Base-by-base conservation (phyloP, 2,113 vertebrate genomes). In the Microcebus tavaratra region DNA sequence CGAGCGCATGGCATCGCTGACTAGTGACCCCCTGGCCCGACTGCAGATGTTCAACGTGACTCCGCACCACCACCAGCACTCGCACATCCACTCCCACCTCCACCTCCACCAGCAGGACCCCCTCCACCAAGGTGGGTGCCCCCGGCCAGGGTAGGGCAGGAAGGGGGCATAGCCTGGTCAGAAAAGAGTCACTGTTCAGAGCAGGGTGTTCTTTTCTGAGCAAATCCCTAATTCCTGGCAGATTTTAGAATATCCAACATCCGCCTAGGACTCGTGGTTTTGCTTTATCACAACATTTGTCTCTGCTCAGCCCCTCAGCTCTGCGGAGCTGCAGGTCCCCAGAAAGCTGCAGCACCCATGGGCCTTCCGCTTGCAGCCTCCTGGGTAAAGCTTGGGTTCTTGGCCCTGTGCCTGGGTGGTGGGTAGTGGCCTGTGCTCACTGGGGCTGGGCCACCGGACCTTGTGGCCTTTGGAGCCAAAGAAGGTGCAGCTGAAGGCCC, bases 11-110 rank as follows among this genome's bases (percentile, higher is more conserved):
- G 99, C 99, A 0, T 99, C 99, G 0, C 99, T 99, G 80, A 99
- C 99, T 94, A 99, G 99, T 4, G 99, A 99, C 98, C 99, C 99
- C 23, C 99, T 99, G 97, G 99, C 99, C 1, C 99, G 99, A 63
- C 99, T 99, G 45, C 99, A 99, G 99, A 99, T 99, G 99, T 99
- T 99, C 99, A 99, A 99, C 17, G 99, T 99, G 89, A 99, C 99
- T 1, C 99, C 99, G 0, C 99, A 99, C 97, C 99, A 99, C 90
- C 99, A 99, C 98, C 99, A 99, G 97, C 99, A 99, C 97, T 99
- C 99, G 0, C 99, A 99, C 98, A 99, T 99, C 98, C 99, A 99
- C 99, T 99, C 99, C 0, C 99, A 99, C 97, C 99, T 99, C 18
- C 99, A 99, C 98, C 99, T 99, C 59, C 99, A 99, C 98, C 99